Percentiles rank a stretch among this genome's conserved stretches.
Conservation (phyloP, 2,797 vertebrate species). For the Amblyraja radiata region DNA sequence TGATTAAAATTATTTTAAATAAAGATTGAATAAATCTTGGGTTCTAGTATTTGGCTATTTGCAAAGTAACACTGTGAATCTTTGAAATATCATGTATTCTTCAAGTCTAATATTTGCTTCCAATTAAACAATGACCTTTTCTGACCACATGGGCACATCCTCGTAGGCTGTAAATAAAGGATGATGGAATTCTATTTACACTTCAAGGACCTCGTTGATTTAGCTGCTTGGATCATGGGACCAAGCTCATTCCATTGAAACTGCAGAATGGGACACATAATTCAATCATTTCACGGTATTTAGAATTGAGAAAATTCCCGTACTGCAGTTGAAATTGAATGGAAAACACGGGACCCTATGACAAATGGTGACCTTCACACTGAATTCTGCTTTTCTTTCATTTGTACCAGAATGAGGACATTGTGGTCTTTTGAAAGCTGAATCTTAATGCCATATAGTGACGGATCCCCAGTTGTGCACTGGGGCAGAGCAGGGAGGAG, state of each 20-base stretch:
- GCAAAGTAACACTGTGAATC: not conserved
- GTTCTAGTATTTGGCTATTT: conserved; percentile 20
- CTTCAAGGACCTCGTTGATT: not conserved
- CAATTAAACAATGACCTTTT: conserved; percentile 26
- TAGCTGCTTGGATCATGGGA: not conserved
- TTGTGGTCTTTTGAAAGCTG: not conserved
- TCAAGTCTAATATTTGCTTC: conserved; percentile 19
- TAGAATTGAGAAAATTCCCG: not conserved
- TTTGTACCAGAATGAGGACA: not conserved
- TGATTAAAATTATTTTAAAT: not conserved
- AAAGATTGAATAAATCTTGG: not conserved
- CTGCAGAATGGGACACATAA: not conserved
- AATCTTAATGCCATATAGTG: not conserved
- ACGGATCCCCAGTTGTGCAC: not conserved
- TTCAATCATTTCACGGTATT: not conserved
- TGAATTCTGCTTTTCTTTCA: not conserved
- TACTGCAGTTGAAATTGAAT: not conserved
- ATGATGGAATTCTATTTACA: conserved; percentile 16
- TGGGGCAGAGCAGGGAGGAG: not conserved
- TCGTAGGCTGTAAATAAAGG: conserved; percentile 20
- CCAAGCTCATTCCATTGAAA: not conserved
- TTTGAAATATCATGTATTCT: not conserved
- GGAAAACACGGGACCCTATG: not conserved
- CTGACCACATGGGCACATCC: not conserved
- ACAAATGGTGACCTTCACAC: not conserved